Evolutionary conservation across 2,888 invertebrate species (phyloP).

Genomic region (Caenorhabditis doughertyi): DNA sequence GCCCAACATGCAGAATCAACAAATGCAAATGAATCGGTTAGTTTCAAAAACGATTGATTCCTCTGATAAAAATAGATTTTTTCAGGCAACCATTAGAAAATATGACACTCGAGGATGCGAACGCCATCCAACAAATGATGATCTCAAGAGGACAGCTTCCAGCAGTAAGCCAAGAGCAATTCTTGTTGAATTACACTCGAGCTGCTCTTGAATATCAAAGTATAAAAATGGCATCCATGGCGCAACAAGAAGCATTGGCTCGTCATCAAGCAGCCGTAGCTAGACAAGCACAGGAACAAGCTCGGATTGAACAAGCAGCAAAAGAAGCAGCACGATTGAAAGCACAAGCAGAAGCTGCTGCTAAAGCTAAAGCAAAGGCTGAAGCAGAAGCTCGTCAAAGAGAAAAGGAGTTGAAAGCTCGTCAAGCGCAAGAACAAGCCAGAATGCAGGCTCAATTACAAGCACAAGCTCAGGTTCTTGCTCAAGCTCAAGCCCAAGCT

Average conservation of each 20-base stretch:
- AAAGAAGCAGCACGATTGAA: not conserved
- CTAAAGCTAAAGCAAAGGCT: slow-evolving; percentile 27
- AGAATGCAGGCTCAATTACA: slow-evolving; percentile 15
- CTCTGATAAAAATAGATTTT: not conserved
- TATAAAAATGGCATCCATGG: not conserved
- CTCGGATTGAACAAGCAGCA: not conserved
- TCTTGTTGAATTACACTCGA: not conserved
- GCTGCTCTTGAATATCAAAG: slow-evolving; percentile 15
- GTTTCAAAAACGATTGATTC: not conserved
- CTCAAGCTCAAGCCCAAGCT: slow-evolving; percentile 19
- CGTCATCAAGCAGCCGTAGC: not conserved
- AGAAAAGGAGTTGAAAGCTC: slow-evolving; percentile 10
- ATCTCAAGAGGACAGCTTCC: slow-evolving; percentile 33
- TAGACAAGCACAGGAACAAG: slow-evolving; percentile 25
- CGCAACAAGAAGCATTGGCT: not conserved
- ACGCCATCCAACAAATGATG: slow-evolving; percentile 16
- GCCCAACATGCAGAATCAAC: not conserved
- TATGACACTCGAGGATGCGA: slow-evolving; percentile 5
- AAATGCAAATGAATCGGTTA: not conserved
- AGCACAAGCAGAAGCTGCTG: slow-evolving; percentile 27
- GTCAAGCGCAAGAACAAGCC: slow-evolving; percentile 13
- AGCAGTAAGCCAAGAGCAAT: slow-evolving; percentile 8
- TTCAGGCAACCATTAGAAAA: not conserved
- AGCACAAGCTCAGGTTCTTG: slow-evolving; percentile 27
- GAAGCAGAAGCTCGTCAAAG: slow-evolving; percentile 13